Base-by-base conservation (phyloP, 1,140 invertebrate genomes). In the Halictus rubicundus region DNA sequence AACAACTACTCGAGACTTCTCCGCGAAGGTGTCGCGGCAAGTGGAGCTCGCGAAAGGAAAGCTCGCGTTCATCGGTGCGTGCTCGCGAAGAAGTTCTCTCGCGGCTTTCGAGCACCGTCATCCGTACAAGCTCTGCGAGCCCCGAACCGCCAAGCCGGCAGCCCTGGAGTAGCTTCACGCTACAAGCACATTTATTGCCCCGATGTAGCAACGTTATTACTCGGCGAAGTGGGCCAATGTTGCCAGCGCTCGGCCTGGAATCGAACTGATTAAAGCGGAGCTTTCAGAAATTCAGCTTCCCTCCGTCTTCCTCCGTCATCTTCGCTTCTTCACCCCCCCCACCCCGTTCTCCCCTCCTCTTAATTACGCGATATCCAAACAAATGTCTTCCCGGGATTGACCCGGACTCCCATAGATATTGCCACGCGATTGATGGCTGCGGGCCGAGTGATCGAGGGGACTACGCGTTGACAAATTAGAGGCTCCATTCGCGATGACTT, bases 221-320 rank as follows among this genome's bases (percentile, higher is more conserved):
- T 83, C 57, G 57, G 49, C 57, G 32, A 83, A 84, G 83, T 84
- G 83, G 82, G 77, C 71, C 81, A 85, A 80, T 83, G 81, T 83
- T 82, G 57, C 27, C 65, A 8, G 70, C 21, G 76, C 25, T 61
- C 54, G 63, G 52, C 65, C 82, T 75, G 64, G 78, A 83, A 85
- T 85, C 82, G 68, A 83, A 83, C 77, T 83, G 77, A 84, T 84
- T 84, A 84, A 84, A 84, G 81, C 78, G 21, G 81, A 84, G 37
- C 83, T 68, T 80, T 83, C 57, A 84, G 68, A 83, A 80, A 83
- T 81, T 63, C 19, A 66, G 64, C 64, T 46, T 23, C 60, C 63
- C 32, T 27, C n/a, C n/a, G 23, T 3, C n/a, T 60, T 54, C 12
- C 23, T 19, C n/a, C n/a, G 0, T 4, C 14, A 2, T 46, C 10